Evolutionary conservation across 2,888 invertebrate genomes (phyloP), one percentile per base, ranked within the genome.

Genomic region (Anthrax anthrax): DNA sequence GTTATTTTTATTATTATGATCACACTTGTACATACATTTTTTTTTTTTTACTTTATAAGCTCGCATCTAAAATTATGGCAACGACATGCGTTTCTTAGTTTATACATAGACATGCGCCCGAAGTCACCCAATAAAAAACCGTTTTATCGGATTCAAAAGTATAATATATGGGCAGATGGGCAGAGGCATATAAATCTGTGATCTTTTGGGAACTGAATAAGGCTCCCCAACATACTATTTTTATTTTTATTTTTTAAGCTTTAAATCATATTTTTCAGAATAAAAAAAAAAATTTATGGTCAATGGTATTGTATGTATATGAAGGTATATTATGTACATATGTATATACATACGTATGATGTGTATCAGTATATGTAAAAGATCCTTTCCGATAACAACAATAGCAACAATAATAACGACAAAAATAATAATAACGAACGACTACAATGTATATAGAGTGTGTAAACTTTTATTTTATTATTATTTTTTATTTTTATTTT

Each of bases 101-200:
- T 54, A 52, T 51, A 52, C 53, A 55, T 53, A 53, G 56, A 58
- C 58, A 58, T 57, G 57, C 57, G 58, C 58, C 55, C 52, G 53
- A 52, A 56, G 57, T 56, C 56, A 56, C 55, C 58, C 58, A 58
- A 58, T 58, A 58, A 58, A 59, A 57, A 55, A 54, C 51, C 56
- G 57, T 57, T 55, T 55, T 57, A 57, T 55, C 55, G 53, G 52
- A 56, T 56, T 58, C 58, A 56, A 55, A 56, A 57, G 56, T 56
- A 54, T 4, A 8, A 32, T 32, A 32, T 32, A 46, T 46, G 46
- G 42, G 42, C 41, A 41, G 41, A 46, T 57, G 55, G 54, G 54
- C 53, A 52, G 54, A 54, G 54, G 50, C 29, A 32, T 32, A 32
- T 12, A 32, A 32, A 32, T 32, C 13, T 12, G 23, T 32, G 3